Evolutionary conservation across 1,140 invertebrate species (phyloP), one percentile per base, ranked within the genome.

Genomic region (Hyphantria cunea): DNA sequence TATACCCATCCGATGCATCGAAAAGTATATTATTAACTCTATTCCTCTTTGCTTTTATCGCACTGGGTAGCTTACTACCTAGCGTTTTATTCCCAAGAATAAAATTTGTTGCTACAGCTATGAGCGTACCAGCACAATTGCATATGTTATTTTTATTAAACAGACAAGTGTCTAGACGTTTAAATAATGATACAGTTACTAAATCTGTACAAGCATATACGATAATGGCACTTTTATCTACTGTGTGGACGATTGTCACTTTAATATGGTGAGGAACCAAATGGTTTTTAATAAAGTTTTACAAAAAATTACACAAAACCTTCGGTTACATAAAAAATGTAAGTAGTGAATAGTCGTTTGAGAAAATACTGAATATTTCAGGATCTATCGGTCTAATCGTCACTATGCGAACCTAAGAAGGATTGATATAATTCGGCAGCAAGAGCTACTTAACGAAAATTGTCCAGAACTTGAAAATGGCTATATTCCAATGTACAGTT

Each of bases 101-200:
- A 2, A 78, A 72, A 47, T 55, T 74, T 37, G 3, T 73, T 6
- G 65, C 72, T 0, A 78, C 70, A 13, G 68, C 63, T 7, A 42
- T 81, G 15, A 81, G 67, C 51, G 55, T 81, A 25, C 68, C 70
- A 5, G 76, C 78, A 6, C 76, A 81, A 54, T 39, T 78, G 7
- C 78, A 81, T 25, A 68, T 78, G 65, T 41, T 81, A 7, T 12
- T 76, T 34, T 10, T 80, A 14, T 53, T 80, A 8, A 50, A 77
- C 14, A 73, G 68, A 62, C 65, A 56, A 56, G 10, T 79, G 0
- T n/a, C 70, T 8, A 15, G 14, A 8, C 42, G 45, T 6, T 32
- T 71, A 47, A 45, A 75, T 39, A 75, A 75, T 41, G 52, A 67
- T 42, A 60, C 66, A 13, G 54, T 76, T 8, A 50, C 47, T n/a